Base-by-base conservation (phyloP, 1,140 invertebrate species). In the Bombus fervidus region DNA sequence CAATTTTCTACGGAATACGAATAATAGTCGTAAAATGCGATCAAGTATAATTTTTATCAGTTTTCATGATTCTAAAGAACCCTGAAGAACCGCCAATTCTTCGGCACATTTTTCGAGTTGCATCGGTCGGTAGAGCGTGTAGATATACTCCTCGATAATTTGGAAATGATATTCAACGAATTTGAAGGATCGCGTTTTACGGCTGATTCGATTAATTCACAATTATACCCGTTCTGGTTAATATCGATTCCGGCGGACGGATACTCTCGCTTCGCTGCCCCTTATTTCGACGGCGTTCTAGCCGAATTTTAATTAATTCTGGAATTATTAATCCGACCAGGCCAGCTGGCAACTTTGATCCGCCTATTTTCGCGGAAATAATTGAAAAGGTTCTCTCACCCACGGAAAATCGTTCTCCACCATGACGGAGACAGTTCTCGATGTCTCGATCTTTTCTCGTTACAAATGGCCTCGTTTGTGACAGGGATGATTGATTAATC, bases 291-390 rank as follows among this genome's bases (percentile, higher is more conserved):
- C 74, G 41, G n/a, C 37, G 76, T 84, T 31, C 57, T 71, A 59
- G 68, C 76, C 71, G 78, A 81, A 85, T 85, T 81, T 85, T 85
- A 85, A 85, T 85, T 85, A 85, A 85, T 85, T 47, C 83, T n/a
- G 68, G 83, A 85, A 85, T 85, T 73, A 85, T 85, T 85, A 81
- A 85, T 85, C 77, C n/a, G 39, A 8, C 77, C 57, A 39, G 57
- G 43, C 59, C 59, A 73, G 34, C 68, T 43, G 83, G 77, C 68
- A 80, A 81, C 57, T 85, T 85, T 81, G 77, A 81, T 81, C 83
- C 78, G 59, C 18, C 78, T 47, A 85, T 81, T 81, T 81, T 81
- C 34, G 57, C 66, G 43, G 64, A 47, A 81, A 85, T 85, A 85
- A 85, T 85, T 85, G 78, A 85, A 85, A 85, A 85, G 81, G 57